phyloP scores from a whole-genome alignment of 2,888 invertebrate genomes.

The Molanna angustata region DNA sequence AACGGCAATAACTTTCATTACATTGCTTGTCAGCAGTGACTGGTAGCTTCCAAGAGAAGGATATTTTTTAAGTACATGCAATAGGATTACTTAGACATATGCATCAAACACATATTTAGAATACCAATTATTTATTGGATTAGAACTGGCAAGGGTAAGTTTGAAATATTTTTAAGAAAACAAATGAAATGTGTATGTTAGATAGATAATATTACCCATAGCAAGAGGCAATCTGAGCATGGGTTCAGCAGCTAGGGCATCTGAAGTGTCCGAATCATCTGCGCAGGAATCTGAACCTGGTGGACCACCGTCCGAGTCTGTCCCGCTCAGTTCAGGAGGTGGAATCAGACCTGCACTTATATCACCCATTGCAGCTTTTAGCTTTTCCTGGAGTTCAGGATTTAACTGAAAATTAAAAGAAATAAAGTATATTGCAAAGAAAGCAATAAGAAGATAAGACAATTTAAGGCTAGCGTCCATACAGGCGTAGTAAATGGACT shows the following conservation, averaged over 20 bases:
- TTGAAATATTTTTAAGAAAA: not conserved
- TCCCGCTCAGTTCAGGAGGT: slow-evolving; percentile 37
- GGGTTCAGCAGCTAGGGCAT: slow-evolving; percentile 32
- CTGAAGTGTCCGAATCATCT: slow-evolving; percentile 41
- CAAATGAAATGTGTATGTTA: not conserved
- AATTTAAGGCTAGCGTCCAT: too few relatives aligned
- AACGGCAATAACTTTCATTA: too few relatives aligned
- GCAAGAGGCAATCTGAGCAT: slow-evolving; percentile 46
- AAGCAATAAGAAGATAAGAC: too few relatives aligned
- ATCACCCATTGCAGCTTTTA: slow-evolving; percentile 48
- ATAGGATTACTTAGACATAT: too few relatives aligned
- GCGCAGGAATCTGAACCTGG: slow-evolving; percentile 46
- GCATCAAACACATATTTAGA: too few relatives aligned
- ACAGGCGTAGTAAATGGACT: too few relatives aligned
- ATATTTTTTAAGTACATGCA: too few relatives aligned
- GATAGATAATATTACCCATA: slow-evolving; percentile 42
- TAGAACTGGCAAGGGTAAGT: not conserved
- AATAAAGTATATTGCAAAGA: too few relatives aligned
- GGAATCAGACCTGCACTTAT: slow-evolving; percentile 37
- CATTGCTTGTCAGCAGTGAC: too few relatives aligned
- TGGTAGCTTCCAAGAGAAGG: too few relatives aligned
- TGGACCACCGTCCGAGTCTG: slow-evolving; percentile 19
- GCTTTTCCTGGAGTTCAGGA: slow-evolving; percentile 43
- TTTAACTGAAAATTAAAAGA: too few relatives aligned
- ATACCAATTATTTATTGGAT: too few relatives aligned